These are phyloP conservation scores for Oophaga pumilio DNA, from an alignment of 2,113 vertebrate genomes.

Conservation along the genomic window DNA sequence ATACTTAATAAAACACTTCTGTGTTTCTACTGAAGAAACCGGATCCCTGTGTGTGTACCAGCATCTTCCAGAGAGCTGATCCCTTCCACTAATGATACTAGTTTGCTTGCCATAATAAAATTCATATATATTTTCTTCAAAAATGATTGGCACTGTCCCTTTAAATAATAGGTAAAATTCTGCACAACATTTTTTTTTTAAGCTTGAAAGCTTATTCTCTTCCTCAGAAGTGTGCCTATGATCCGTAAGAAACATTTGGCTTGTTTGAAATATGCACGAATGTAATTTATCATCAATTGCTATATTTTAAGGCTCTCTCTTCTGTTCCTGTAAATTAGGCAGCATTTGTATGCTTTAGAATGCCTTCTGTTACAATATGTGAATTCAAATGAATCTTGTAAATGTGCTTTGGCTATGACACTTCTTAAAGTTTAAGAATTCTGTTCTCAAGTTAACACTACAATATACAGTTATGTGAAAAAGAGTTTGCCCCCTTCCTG, in stretches of 20 bases:
- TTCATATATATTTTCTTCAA: not conserved
- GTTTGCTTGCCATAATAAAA: not conserved
- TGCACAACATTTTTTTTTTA: not conserved
- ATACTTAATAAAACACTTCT: no score
- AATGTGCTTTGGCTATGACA: not conserved
- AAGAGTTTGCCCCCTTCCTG: no score
- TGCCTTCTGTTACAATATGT: not conserved
- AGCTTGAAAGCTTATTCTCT: not conserved
- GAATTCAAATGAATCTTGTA: not conserved
- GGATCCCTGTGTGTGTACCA: no score
- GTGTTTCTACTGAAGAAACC: no score
- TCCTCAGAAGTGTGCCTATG: not conserved
- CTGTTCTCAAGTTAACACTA: not conserved
- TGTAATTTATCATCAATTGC: constrained; percentile 37
- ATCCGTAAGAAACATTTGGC: constrained; percentile 2
- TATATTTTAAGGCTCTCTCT: constrained; percentile 2
- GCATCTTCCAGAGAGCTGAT: not conserved
- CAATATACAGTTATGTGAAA: no score
- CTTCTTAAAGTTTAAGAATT: not conserved
- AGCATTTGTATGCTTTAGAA: constrained; percentile 12
- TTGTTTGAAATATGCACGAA: constrained; percentile 21
- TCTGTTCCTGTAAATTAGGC: constrained; percentile 24
- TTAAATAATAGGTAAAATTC: not conserved
- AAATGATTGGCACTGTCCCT: not conserved
- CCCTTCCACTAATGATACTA: not conserved